Conservation (phyloP, 2,113 vertebrate genomes). For the Pelvicachromis taeniatus region DNA sequence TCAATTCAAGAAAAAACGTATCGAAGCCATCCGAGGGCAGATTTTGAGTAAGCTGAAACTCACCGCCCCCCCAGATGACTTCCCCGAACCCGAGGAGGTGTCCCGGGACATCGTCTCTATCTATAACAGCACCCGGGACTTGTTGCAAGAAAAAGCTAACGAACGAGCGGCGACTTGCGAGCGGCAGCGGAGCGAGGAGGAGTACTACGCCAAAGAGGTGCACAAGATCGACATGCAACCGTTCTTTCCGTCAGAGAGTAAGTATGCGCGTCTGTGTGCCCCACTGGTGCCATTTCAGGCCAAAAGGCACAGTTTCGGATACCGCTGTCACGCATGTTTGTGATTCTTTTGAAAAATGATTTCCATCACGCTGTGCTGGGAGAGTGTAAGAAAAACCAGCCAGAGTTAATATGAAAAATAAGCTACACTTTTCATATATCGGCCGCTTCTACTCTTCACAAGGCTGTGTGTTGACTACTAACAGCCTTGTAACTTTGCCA, state of each 20-base stretch:
- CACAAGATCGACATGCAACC: constrained; percentile 94
- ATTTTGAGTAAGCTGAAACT: constrained; percentile 97
- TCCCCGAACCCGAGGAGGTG: constrained; percentile 86
- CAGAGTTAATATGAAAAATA: neutral
- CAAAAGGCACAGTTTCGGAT: neutral
- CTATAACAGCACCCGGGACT: constrained; percentile 97
- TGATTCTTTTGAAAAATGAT: constrained; percentile 24
- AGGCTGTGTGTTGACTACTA: neutral
- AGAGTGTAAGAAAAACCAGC: neutral
- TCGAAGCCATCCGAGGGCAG: constrained; percentile 93
- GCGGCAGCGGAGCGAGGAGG: constrained; percentile 87
- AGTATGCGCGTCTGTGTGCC: constrained; percentile 68
- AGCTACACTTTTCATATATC: neutral
- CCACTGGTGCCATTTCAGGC: neutral
- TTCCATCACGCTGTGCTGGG: neutral
- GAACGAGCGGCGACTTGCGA: constrained; percentile 89
- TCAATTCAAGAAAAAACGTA: constrained; percentile 94
- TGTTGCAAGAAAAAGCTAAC: constrained; percentile 92
- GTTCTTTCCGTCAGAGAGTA: constrained; percentile 84
- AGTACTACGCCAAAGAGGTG: constrained; percentile 97
- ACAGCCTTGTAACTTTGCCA: neutral
- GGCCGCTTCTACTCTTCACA: neutral
- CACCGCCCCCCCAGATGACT: constrained; percentile 82
- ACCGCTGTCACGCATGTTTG: constrained; percentile 19
- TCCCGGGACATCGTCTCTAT: constrained; percentile 93